Conservation (phyloP, 2,888 invertebrate species). For the Empis stercorea region DNA sequence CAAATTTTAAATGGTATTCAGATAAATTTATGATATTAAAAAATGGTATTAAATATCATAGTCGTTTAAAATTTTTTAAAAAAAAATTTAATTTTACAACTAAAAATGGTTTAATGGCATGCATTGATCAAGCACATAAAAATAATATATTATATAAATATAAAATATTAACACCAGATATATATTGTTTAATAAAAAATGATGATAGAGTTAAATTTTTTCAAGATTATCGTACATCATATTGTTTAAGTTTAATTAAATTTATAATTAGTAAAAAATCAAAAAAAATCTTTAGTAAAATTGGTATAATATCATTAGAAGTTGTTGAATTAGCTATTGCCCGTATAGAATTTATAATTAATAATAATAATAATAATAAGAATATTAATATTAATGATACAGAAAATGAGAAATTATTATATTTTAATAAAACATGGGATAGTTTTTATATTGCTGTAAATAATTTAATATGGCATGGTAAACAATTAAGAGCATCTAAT, state of each 20-base stretch:
- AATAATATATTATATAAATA: conserved; percentile 24
- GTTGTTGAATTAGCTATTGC: conserved; percentile 56
- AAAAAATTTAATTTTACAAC: conserved; percentile 36
- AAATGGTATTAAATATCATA: conserved; percentile 22
- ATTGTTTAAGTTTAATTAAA: conserved; percentile 56
- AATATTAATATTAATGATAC: neutral
- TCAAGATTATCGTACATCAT: conserved; percentile 61
- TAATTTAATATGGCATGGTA: neutral
- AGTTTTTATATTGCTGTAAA: neutral
- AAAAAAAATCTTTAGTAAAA: too few species aligned
- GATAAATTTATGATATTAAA: conserved; percentile 16
- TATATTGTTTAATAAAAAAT: conserved; percentile 29
- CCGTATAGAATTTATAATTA: conserved; percentile 44
- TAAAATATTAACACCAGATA: conserved; percentile 58
- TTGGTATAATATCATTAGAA: conserved; percentile 43
- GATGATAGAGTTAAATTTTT: conserved; percentile 27
- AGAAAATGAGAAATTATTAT: too few species aligned
- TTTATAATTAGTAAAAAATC: too few species aligned
- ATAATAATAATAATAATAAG: neutral
- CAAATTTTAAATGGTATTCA: conserved; percentile 60
- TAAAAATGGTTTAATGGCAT: conserved; percentile 37
- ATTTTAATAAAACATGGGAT: neutral
- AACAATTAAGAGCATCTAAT: neutral
- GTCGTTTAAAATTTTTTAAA: conserved; percentile 25
- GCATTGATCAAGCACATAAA: conserved; percentile 28